These are phyloP conservation scores for Pseudocheirus occidentalis DNA, from an alignment of 2,797 vertebrate genomes.

Conservation along the genomic window DNA sequence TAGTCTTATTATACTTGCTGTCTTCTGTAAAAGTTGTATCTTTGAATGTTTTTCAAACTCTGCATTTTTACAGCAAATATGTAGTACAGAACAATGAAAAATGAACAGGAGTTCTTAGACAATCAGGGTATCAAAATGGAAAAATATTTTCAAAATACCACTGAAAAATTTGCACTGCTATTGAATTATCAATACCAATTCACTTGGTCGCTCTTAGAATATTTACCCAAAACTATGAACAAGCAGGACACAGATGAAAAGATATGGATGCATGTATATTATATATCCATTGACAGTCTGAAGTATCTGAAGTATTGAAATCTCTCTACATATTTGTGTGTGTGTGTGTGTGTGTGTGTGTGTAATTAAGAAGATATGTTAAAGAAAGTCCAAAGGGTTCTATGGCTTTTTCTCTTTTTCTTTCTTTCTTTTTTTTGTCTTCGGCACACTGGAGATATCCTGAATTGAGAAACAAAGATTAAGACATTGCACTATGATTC, in stretches of 20 bases:
- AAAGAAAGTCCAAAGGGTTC: constrained; percentile 33
- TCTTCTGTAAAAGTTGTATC: not conserved
- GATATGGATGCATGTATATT: not conserved
- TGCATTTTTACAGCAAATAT: not conserved
- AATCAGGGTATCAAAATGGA: constrained; percentile 32
- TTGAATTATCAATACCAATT: constrained; percentile 37
- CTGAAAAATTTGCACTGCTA: not conserved
- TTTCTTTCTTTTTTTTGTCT: not conserved
- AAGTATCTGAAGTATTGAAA: not conserved
- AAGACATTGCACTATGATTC: constrained; percentile 19
- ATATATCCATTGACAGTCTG: not conserved
- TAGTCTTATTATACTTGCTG: not conserved
- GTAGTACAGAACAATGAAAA: not conserved
- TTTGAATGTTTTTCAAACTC: not conserved
- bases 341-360: not conserved
- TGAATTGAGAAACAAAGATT: constrained; percentile 55
- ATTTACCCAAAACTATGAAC: not conserved
- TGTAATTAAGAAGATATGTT: constrained; percentile 47
- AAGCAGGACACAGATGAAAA: not conserved
- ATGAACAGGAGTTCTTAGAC: constrained; percentile 6
- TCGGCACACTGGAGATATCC: constrained; percentile 54
- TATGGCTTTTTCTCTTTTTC: constrained; percentile 38
- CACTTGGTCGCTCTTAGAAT: not conserved
- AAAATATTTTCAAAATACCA: constrained; percentile 14
- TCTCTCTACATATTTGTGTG: not conserved